phyloP scores from a whole-genome alignment of 2,797 vertebrate genomes.

The Morelia viridis region DNA sequence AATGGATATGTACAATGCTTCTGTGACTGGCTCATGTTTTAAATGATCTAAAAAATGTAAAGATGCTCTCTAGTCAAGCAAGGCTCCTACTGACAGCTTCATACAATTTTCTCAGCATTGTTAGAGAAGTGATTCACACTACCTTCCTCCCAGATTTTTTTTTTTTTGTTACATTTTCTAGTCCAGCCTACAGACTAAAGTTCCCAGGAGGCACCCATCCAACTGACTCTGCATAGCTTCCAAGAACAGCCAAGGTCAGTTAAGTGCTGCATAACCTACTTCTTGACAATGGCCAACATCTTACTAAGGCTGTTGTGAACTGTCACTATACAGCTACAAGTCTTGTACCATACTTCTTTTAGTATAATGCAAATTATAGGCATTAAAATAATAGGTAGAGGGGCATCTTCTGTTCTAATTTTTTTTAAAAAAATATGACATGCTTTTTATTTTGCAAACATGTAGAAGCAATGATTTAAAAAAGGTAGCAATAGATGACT shows the following conservation, averaged over 20 bases:
- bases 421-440: not conserved
- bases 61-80: no score
- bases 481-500: not conserved
- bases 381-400: not conserved
- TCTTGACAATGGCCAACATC: not conserved
- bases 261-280: not conserved
- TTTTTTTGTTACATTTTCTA: not conserved
- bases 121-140: no score
- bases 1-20: not conserved
- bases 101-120: no score
- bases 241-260: no score
- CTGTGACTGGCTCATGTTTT: not conserved
- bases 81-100: no score
- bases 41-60: no score
- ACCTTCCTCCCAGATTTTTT: not conserved
- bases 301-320: not conserved
- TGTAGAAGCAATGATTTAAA: not conserved
- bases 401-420: not conserved
- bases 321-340: not conserved
- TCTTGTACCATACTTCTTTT: slow-evolving; percentile 18
- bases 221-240: no score
- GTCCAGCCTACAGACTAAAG: no score
- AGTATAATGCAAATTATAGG: not conserved
- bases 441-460: slow-evolving; percentile 4
- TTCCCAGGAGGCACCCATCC: no score